Percentiles rank a stretch among this genome's conserved stretches.
These are phyloP conservation scores for Ceratosolen solmsi DNA, from an alignment of 1,140 invertebrate species.

Conservation along the genomic window DNA sequence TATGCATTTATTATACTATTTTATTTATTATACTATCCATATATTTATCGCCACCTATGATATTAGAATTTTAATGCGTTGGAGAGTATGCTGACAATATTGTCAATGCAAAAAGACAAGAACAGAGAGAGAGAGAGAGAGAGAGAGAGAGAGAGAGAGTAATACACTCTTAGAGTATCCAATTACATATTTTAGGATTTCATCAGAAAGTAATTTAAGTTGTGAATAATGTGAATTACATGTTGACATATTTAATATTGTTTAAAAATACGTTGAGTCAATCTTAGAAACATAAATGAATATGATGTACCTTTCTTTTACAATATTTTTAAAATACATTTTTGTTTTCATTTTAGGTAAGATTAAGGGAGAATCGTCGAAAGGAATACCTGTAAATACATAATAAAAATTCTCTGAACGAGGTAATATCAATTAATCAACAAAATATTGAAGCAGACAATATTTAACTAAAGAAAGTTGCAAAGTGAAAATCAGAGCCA, in stretches of 20 bases:
- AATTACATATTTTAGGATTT: not conserved
- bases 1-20: too few relatives aligned
- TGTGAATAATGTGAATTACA: not conserved
- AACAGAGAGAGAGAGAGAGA: too few relatives aligned
- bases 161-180: too few relatives aligned
- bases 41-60: too few relatives aligned
- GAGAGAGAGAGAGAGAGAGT: too few relatives aligned
- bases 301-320: not conserved
- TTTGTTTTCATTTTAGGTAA: slow-evolving; percentile 7
- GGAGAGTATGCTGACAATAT: too few relatives aligned
- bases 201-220: not conserved
- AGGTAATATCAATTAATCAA: slow-evolving; percentile 14
- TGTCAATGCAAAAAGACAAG: too few relatives aligned
- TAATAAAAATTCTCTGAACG: not conserved
- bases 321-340: not conserved
- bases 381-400: not conserved
- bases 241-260: not conserved
- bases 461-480: not conserved
- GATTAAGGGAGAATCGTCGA: slow-evolving; percentile 2
- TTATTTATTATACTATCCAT: too few relatives aligned
- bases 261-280: not conserved
- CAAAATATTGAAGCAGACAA: not conserved
- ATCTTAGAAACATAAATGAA: not conserved
- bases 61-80: too few relatives aligned
- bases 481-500: not conserved